Evolutionary conservation across 2,113 vertebrate species (phyloP), one percentile per base, ranked within the genome.

Genomic region (Tor tambroides): DNA sequence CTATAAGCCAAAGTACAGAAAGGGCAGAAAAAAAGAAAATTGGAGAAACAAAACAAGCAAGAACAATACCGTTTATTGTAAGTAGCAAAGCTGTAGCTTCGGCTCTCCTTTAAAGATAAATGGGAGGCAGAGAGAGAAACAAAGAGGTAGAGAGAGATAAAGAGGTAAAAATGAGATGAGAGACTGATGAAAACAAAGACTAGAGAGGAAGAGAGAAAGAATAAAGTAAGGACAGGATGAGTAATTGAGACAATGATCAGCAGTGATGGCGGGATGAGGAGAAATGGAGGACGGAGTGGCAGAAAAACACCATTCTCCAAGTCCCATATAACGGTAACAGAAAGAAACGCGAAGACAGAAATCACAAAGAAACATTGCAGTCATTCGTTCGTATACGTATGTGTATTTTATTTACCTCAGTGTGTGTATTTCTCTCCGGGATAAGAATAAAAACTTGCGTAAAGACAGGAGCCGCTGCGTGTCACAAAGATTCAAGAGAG

Each of bases 191-290:
- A 26, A 43, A 43, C 17, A 51, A 76, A 21, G 23, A 77, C 43
- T 56, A 72, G 38, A 80, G 87, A 75, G 84, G 56, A 87, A 87
- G 69, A 76, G 85, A 15, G 61, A 54, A 69, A 65, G 26, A 67
- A 15, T 46, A 46, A 74, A 74, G 35, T 6, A 43, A 59, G 2
- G 79, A 38, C 79, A 84, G 84, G 93, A 88, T 92, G 91, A 93
- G 93, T 94, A 95, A 95, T 93, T 92, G 94, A 94, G 93, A 93
- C 90, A 84, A 94, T 94, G 93, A 94, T 95, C 90, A 92, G 92
- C 93, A 91, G 91, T 92, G 94, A 94, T 93, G 91, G 93, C 26
- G 89, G 88, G 86, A 85, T 87, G 89, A 75, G 84, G 91, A 89
- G 88, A 69, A 83, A 84, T 85, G 32, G 92, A 93, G 92, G 91